phyloP scores from a whole-genome alignment of 2,113 vertebrate species.

The Kobus ellipsiprymnus region DNA sequence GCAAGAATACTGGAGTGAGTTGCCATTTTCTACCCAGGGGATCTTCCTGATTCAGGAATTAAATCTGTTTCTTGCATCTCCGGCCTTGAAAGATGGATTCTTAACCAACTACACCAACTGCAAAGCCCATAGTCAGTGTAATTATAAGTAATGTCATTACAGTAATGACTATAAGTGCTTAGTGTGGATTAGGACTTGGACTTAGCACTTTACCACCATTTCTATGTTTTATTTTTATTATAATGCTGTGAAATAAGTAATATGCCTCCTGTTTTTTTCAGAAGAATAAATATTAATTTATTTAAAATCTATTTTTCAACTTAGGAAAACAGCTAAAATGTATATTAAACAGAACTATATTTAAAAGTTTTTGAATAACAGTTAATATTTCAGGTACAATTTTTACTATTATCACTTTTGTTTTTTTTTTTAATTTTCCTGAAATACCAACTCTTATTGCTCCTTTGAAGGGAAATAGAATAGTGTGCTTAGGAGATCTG shows the following conservation, averaged over 20 bases:
- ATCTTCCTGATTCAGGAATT: not conserved
- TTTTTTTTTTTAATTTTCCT: not conserved
- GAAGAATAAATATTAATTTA: not conserved
- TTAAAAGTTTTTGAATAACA: not conserved
- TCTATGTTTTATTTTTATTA: not conserved
- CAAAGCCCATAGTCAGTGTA: not conserved
- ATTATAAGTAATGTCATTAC: not conserved
- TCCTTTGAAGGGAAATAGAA: not conserved
- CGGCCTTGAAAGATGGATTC: not conserved
- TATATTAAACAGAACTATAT: not conserved
- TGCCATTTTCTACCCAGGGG: not conserved
- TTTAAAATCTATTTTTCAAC: not conserved
- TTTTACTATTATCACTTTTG: not conserved
- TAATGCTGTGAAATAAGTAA: not conserved
- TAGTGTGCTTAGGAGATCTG: not conserved
- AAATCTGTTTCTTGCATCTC: not conserved
- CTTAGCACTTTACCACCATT: not conserved
- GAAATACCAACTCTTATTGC: not conserved
- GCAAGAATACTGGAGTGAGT: not conserved
- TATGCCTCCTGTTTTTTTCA: not conserved
- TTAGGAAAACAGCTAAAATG: not conserved
- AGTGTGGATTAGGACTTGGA: not conserved
- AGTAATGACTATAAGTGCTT: not conserved
- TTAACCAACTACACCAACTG: not conserved
- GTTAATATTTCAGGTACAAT: not conserved